Base-by-base conservation (phyloP, 1,140 invertebrate species). In the Ceratina australensis region DNA sequence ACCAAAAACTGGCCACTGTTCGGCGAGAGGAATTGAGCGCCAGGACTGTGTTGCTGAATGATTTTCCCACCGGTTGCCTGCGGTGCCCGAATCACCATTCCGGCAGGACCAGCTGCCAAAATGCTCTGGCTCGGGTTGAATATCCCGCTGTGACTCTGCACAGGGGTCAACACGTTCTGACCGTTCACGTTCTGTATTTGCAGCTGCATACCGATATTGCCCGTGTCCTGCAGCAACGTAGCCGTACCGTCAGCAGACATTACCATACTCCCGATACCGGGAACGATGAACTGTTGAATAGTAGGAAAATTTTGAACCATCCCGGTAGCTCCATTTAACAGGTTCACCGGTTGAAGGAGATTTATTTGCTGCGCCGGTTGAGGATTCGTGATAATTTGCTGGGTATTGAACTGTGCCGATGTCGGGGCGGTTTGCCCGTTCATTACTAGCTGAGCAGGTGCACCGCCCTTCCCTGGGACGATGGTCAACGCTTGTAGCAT, bases 281-380 rank as follows among this genome's bases (percentile, higher is more conserved):
- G 96, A 61, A 97, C 95, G 63, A 97, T 95, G 84, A 97, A 95
- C 86, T 97, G 96, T 85, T 97, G 96, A 69, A 96, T 96, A 0
- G 95, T 94, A 0, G 95, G 95, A 86, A 96, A 95, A 88, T 96
- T 96, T 78, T 95, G 95, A 60, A 96, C 95, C 74, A 96, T 94
- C 12, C 95, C 94, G 16, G 94, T 94, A 0, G 94, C 92, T 3
- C 95, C 95, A 85, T 96, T 96, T 28, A 96, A 93, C 50, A 96
- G 90, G 92, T 97, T 97, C 18, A 97, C 95, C 1, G 96, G 96
- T 87, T 97, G 96, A 0, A 95, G 91, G 42, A 97, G 90, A 90
- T 97, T 96, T 33, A 96, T 96, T 85, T 95, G 95, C 84, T 95
- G 95, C 26, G 95, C 93, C 28, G 95, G 94, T 80, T 96, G 95